Evolutionary conservation across 2,113 vertebrate genomes (phyloP).

Genomic region (Natator depressus): DNA sequence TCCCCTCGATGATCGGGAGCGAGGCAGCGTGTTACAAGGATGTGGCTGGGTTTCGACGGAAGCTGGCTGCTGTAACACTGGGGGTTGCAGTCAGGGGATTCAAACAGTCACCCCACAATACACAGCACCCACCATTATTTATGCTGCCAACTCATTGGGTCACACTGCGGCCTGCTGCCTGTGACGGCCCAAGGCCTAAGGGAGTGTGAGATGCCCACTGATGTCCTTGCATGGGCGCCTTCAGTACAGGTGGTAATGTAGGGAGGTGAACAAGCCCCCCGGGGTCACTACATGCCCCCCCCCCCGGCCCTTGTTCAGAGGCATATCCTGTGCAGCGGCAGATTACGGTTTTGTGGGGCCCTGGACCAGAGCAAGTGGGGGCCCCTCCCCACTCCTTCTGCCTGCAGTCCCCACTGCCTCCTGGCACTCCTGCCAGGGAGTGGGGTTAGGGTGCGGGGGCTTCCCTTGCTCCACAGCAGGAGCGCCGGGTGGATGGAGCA

Average conservation of each 20-base stretch:
- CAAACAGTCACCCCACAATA: background rate
- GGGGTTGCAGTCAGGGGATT: background rate
- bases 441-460: too few species aligned
- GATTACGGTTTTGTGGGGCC: too few species aligned
- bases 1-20: background rate
- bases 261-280: background rate
- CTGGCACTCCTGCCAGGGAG: too few species aligned
- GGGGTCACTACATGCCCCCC: background rate
- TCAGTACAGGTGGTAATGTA: background rate
- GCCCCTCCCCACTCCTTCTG: too few species aligned
- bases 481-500: too few species aligned
- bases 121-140: too few species aligned
- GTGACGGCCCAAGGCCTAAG: background rate
- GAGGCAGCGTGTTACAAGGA: background rate
- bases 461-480: too few species aligned
- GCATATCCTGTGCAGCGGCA: too few species aligned
- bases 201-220: background rate
- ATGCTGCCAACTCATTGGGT: background rate
- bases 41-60: background rate
- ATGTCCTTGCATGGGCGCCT: background rate
- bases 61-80: fast-evolving
- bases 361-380: too few species aligned
- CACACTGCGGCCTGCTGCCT: background rate
- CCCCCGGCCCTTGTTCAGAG: too few species aligned
- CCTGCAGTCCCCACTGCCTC: too few species aligned